These are phyloP conservation scores for Typhlichthys subterraneus DNA, from an alignment of 2,797 vertebrate genomes.

Conservation along the genomic window DNA sequence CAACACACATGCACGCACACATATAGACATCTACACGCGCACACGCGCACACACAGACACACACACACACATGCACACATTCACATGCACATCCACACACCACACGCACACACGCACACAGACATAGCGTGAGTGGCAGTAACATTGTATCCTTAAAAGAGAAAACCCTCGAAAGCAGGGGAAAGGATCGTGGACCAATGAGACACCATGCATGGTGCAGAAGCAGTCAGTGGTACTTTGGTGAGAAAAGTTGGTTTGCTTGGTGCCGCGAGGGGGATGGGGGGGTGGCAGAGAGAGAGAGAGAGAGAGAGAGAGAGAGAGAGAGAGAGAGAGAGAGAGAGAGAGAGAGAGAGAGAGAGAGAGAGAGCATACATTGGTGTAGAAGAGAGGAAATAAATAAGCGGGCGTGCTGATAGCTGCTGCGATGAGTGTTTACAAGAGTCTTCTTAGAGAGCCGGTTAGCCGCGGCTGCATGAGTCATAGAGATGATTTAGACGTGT, in stretches of 20 bases:
- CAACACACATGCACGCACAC: no score
- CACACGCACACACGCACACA: no score
- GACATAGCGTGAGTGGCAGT: not conserved
- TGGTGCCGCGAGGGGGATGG: slow-evolving; percentile 1
- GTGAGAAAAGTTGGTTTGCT: no score
- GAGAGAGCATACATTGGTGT: not conserved
- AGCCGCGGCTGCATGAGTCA: slow-evolving; percentile 64
- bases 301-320: not conserved
- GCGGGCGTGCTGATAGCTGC: slow-evolving; percentile 44
- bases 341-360: not conserved
- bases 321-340: not conserved
- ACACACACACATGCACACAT: no score
- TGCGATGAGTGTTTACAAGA: slow-evolving; percentile 70
- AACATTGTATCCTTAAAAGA: no score
- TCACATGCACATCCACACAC: no score
- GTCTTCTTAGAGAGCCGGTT: slow-evolving; percentile 72
- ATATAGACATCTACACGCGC: no score
- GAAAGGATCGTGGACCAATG: no score
- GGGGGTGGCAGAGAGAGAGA: not conserved
- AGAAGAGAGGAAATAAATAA: slow-evolving; percentile 7
- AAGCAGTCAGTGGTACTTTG: no score
- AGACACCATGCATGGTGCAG: no score
- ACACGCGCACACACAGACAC: no score
- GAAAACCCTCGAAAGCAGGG: no score
- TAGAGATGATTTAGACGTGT: slow-evolving; percentile 70